Evolutionary conservation across 2,888 invertebrate genomes (phyloP).

Genomic region (Archips crataeganus): DNA sequence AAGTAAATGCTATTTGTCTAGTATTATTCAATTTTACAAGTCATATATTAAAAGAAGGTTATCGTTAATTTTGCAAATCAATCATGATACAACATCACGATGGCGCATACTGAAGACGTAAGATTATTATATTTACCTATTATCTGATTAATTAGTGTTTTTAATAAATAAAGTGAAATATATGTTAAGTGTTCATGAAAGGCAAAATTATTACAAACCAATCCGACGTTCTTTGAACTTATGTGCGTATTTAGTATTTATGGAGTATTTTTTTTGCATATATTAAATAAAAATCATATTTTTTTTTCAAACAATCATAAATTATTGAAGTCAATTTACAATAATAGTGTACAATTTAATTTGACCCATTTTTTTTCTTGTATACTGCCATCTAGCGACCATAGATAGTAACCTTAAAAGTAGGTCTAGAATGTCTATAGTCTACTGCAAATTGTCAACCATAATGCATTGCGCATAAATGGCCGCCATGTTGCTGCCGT

Average conservation of each 20-base stretch:
- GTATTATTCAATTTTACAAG: slow-evolving; percentile 23
- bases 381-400: slow-evolving; percentile 61
- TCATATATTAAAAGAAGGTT: slow-evolving; percentile 7
- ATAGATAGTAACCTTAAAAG: slow-evolving; percentile 51
- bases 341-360: slow-evolving; percentile 13
- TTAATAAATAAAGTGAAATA: not conserved
- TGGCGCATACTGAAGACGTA: slow-evolving; percentile 37
- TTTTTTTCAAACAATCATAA: not conserved
- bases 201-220: not conserved
- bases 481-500: slow-evolving; percentile 87
- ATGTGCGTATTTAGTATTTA: not conserved
- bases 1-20: slow-evolving; percentile 17
- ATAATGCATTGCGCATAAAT: slow-evolving; percentile 86
- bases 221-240: not conserved
- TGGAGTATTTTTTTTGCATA: not conserved
- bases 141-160: slow-evolving; percentile 5
- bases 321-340: slow-evolving; percentile 4
- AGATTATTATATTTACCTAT: slow-evolving; percentile 19
- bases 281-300: not conserved
- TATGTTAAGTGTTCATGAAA: not conserved
- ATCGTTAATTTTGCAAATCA: slow-evolving; percentile 12
- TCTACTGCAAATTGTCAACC: slow-evolving; percentile 85
- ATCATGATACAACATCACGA: slow-evolving; percentile 11
- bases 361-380: slow-evolving; percentile 26
- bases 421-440: slow-evolving; percentile 75